Evolutionary conservation across 2,888 invertebrate species (phyloP), one percentile per base, ranked within the genome.

Genomic region (Fragum sueziense): DNA sequence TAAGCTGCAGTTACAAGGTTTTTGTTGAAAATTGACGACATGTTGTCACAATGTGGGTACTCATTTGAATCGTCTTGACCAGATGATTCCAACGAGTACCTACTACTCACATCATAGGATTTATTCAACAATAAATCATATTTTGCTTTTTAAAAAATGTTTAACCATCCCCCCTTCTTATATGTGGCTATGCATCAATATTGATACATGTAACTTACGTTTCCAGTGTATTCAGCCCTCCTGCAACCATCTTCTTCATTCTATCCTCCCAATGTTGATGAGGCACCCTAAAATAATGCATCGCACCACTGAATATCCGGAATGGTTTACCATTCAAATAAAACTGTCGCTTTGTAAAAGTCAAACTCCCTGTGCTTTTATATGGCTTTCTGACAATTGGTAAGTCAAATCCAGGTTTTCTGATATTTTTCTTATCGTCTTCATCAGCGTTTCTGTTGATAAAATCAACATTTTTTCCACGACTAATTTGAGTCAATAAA

Each of bases 141-240:
- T n/a, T n/a, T n/a, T n/a, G n/a, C n/a, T n/a, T n/a, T n/a, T n/a
- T n/a, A n/a, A n/a, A n/a, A n/a, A n/a, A n/a, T n/a, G n/a, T n/a
- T n/a, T n/a, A n/a, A n/a, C n/a, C n/a, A n/a, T n/a, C n/a, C n/a
- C n/a, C n/a, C n/a, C n/a, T n/a, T n/a, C n/a, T n/a, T n/a, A n/a
- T n/a, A n/a, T n/a, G n/a, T n/a, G n/a, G n/a, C 9, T 41, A 17
- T 57, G 22, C 25, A 57, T 57, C 7, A 17, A 57, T 57, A 57
- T 57, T 9, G 7, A 57, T 25, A 57, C 41, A 41, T 9, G 9
- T 14, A 41, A 37, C 91, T 87, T 82, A 93, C 92, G 92, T 93
- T 86, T 92, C 92, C 0, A 93, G 84, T 6, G 91, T 90, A 74
- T 93, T 93, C 11, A 92, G 85, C 11, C 93, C 92, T 79, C 90